Evolutionary conservation across 2,113 vertebrate genomes (phyloP), one percentile per base, ranked within the genome.

Genomic region (Engraulis encrasicolus): DNA sequence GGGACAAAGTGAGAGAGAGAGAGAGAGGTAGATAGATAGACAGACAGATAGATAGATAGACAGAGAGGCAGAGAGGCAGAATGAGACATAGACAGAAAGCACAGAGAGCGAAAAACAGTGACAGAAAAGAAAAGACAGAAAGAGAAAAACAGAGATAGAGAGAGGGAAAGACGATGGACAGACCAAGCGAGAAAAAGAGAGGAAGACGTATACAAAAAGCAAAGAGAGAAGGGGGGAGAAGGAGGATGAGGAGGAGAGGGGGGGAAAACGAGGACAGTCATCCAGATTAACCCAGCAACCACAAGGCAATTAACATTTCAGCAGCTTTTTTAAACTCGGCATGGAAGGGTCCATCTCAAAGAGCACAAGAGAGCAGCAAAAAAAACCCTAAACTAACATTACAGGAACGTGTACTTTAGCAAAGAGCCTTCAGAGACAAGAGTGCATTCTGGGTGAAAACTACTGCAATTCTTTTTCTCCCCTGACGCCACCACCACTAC

Each of bases 271-370:
- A 78, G 79, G 49, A 83, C 79, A 80, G 81, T 45, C 66, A 5
- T 74, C 80, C 52, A 90, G 88, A 92, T 89, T 89, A 92, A 86
- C 88, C 77, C 83, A 84, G 45, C 78, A 80, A 81, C 86, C 91
- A 89, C 86, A 90, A 89, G 85, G 80, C 20, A 78, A 81, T 83
- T 78, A 89, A 91, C 85, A 88, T 88, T 85, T 80, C 66, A 89
- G 82, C 37, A 34, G 27, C 50, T 74, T 74, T 74, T 19, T 52
- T 52, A 18, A 52, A 52, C 27, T 17, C 61, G 18, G 23, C 50
- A 27, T 71, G 20, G 23, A 48, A n/a, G 19, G 50, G 38, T 7
- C 37, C 36, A 23, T 85, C 66, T 77, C n/a, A 78, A 83, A 40
- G 11, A 34, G 11, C 27, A 74, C 27, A 17, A 18, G 14, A 6